phyloP scores from a whole-genome alignment of 1,140 invertebrate genomes.

The Popillia japonica region DNA sequence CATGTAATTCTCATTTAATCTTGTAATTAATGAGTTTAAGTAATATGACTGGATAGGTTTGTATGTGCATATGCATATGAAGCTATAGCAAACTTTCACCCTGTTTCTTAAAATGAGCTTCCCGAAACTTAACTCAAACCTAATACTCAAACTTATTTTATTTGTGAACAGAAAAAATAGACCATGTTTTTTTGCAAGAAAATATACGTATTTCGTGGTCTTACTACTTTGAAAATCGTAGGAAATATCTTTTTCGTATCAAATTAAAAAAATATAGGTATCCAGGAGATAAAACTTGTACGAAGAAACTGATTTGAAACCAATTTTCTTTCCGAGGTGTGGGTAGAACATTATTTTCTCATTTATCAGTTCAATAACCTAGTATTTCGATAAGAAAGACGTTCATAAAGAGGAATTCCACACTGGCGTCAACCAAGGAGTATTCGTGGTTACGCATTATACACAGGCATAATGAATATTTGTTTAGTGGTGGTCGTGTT shows the following conservation, averaged over 20 bases:
- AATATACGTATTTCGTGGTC: neutral
- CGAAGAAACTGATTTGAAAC: neutral
- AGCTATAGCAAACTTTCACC: too few relatives aligned
- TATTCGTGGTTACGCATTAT: too few relatives aligned
- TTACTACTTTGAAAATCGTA: neutral
- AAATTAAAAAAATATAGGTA: neutral
- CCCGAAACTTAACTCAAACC: neutral
- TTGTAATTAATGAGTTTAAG: too few relatives aligned
- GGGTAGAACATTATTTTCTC: neutral
- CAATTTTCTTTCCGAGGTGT: neutral
- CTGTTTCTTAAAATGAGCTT: too few relatives aligned
- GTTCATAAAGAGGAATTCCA: too few relatives aligned
- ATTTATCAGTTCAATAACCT: neutral
- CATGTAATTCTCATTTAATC: too few relatives aligned
- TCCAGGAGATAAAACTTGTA: neutral
- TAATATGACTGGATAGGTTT: too few relatives aligned
- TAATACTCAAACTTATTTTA: neutral
- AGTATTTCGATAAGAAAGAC: neutral
- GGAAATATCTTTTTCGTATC: neutral
- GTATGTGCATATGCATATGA: too few relatives aligned
- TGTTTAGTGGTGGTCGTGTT: too few relatives aligned
- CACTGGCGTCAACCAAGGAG: too few relatives aligned
- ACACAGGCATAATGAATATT: too few relatives aligned
- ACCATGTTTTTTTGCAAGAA: neutral
- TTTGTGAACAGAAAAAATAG: neutral